A percentile compares a stretch with the other conserved stretches of the same genome.
These are phyloP conservation scores for Trissolcus basalis DNA, from an alignment of 1,140 invertebrate species.

Conservation along the genomic window DNA sequence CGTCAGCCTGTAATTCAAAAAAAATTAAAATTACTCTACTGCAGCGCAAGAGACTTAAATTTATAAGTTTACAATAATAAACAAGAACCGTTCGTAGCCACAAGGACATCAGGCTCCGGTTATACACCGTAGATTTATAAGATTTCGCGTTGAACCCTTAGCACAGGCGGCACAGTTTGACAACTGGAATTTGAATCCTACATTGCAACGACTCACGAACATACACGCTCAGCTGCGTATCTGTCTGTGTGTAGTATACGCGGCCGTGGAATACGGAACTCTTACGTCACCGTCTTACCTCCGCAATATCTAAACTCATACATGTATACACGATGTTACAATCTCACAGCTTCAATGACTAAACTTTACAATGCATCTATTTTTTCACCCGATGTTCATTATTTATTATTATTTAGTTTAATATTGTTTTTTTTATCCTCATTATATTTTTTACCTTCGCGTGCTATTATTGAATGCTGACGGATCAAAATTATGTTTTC, in stretches of 20 bases:
- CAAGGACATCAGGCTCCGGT: constrained; percentile 56
- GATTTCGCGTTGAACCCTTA: constrained; percentile 53
- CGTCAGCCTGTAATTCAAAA: no score
- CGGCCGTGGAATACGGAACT: constrained; percentile 53
- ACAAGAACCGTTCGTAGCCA: constrained; percentile 28
- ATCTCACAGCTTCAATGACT: constrained; percentile 40
- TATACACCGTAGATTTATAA: constrained; percentile 55
- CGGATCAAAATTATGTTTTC: no score
- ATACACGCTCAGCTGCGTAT: constrained; percentile 13
- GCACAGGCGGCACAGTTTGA: constrained; percentile 47
- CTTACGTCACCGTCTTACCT: constrained; percentile 51
- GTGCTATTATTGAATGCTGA: no score
- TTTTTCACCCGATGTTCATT: constrained; percentile 22
- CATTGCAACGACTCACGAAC: constrained; percentile 38
- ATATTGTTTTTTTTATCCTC: constrained; percentile 36
- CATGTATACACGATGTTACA: constrained; percentile 49
- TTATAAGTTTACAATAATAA: constrained; percentile 8
- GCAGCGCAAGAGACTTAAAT: no score
- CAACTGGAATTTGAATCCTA: constrained; percentile 53
- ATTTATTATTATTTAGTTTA: constrained; percentile 51
- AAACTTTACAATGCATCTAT: constrained; percentile 43
- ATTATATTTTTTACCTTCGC: no score
- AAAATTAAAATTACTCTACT: no score
- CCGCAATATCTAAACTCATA: constrained; percentile 41
- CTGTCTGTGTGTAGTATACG: not conserved